These are phyloP conservation scores for Columba janthina DNA, from an alignment of 2,113 vertebrate species.

Conservation along the genomic window DNA sequence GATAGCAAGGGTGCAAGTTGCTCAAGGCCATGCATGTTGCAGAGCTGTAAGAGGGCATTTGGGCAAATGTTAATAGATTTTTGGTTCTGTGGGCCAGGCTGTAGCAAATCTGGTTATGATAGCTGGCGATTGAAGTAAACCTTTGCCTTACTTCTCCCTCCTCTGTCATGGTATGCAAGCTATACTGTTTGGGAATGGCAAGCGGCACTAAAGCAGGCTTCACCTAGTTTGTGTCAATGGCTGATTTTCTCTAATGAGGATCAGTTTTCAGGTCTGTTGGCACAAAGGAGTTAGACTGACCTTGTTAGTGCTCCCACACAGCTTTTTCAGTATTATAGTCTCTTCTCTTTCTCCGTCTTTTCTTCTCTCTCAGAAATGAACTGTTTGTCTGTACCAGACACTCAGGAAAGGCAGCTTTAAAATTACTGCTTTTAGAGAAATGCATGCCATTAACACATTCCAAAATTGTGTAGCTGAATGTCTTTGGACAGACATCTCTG, in stretches of 20 bases:
- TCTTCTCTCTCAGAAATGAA: not conserved
- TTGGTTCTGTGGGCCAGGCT: not conserved
- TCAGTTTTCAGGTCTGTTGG: not conserved
- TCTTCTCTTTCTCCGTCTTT: not conserved
- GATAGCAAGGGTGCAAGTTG: not conserved
- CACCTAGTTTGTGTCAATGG: not conserved
- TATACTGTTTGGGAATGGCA: not conserved
- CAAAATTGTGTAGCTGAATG: not conserved
- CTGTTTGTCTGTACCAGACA: not conserved
- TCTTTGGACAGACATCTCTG: not conserved
- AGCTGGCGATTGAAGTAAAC: not conserved
- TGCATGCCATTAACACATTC: not conserved
- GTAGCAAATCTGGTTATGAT: not conserved
- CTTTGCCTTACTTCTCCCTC: not conserved
- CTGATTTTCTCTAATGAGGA: not conserved
- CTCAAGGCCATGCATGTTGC: not conserved
- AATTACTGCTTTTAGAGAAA: constrained; percentile 15
- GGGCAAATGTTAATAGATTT: not conserved
- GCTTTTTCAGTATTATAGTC: not conserved
- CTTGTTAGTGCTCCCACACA: not conserved
- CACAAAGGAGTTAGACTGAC: not conserved
- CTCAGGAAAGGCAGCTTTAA: not conserved
- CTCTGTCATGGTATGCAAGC: not conserved
- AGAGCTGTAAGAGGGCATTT: not conserved
- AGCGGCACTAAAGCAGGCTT: not conserved